A percentile compares a stretch with the other conserved stretches of the same genome.
Conservation (phyloP, 2,888 invertebrate species). For the Melieria picta region DNA sequence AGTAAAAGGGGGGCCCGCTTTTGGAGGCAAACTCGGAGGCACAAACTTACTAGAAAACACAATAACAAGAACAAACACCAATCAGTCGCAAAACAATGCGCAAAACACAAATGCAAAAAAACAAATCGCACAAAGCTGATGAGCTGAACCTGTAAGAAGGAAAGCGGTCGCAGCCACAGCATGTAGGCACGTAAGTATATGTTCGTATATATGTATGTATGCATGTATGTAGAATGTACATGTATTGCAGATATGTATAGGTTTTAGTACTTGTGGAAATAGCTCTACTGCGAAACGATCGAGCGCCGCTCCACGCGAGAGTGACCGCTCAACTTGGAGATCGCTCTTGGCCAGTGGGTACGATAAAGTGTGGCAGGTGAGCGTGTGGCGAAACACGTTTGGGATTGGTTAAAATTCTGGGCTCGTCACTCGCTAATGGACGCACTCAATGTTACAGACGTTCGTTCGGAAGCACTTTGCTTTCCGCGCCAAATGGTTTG, state of each 20-base stretch:
- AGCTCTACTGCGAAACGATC: too few species aligned
- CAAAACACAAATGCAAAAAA: not conserved
- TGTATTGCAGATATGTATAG: not conserved
- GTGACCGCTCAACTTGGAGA: too few species aligned
- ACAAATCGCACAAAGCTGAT: not conserved
- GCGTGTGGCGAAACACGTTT: not conserved
- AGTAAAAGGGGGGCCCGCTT: too few species aligned
- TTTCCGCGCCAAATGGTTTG: too few species aligned
- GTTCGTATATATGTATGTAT: not conserved
- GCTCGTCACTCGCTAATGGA: not conserved
- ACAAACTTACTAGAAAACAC: not conserved
- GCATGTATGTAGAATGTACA: not conserved
- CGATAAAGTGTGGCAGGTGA: too few species aligned
- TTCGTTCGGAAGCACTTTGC: too few species aligned
- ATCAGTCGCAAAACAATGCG: not conserved
- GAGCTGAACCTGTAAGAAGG: not conserved
- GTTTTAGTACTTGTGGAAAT: not conserved
- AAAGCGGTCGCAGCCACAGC: not conserved
- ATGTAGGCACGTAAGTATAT: not conserved
- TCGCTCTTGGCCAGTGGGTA: too few species aligned
- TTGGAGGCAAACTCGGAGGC: too few species aligned
- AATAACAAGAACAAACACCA: not conserved
- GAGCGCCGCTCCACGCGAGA: too few species aligned
- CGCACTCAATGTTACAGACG: too few species aligned
- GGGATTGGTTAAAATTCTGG: constrained; percentile 9